These are phyloP conservation scores for Drosophila littoralis DNA, from an alignment of 1,140 invertebrate genomes.

Conservation along the genomic window DNA sequence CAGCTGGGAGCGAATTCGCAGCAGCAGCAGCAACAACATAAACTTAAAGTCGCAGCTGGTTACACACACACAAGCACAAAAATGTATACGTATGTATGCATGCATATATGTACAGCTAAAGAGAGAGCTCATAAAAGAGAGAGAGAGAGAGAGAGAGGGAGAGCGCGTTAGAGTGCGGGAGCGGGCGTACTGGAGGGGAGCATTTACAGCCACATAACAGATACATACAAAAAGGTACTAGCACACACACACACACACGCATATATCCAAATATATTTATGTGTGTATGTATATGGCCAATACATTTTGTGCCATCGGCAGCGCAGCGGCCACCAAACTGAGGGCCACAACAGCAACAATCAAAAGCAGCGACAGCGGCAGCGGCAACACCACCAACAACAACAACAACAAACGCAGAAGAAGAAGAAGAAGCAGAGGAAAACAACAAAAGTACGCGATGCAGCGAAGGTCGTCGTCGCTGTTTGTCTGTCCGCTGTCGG, in stretches of 20 bases:
- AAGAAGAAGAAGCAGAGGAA: slow-evolving; percentile 11
- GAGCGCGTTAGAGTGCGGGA: not conserved
- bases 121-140: slow-evolving; percentile 22
- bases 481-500: slow-evolving; percentile 33
- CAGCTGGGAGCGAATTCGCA: slow-evolving; percentile 46
- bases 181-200: slow-evolving; percentile 9
- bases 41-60: slow-evolving; percentile 69
- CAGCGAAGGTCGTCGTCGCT: slow-evolving; percentile 68
- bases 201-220: slow-evolving; percentile 34
- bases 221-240: slow-evolving; percentile 42
- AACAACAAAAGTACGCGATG: slow-evolving; percentile 50
- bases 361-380: slow-evolving; percentile 30
- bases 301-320: slow-evolving; percentile 47
- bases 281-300: slow-evolving; percentile 33
- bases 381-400: slow-evolving; percentile 2
- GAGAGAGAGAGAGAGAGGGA: slow-evolving; percentile 3
- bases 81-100: slow-evolving; percentile 2
- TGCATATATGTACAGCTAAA: slow-evolving; percentile 6
- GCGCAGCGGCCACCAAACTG: slow-evolving; percentile 46
- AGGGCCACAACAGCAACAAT: slow-evolving; percentile 39
- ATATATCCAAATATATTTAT: not conserved
- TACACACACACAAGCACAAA: slow-evolving; percentile 54
- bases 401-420: slow-evolving; percentile 5
- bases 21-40: slow-evolving; percentile 39
- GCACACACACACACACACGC: slow-evolving; percentile 9